Evolutionary conservation across 2,888 invertebrate genomes (phyloP), one percentile per base, ranked within the genome.

Genomic region (Pemphredon lugubris): DNA sequence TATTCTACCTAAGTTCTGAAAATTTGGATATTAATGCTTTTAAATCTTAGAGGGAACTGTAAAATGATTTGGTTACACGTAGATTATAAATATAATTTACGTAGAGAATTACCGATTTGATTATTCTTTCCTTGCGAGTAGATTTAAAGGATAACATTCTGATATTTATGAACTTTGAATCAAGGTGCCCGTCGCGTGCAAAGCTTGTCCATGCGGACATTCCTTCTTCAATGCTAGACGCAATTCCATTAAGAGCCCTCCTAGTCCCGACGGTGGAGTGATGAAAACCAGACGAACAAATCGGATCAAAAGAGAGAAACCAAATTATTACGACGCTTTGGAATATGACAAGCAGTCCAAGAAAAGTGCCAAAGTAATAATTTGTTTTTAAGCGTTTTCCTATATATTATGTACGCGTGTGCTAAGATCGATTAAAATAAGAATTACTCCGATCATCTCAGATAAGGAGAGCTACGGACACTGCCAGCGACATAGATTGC

Each of bases 111-210:
- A n/a, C n/a, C n/a, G n/a, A n/a, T n/a, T n/a, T n/a, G n/a, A n/a
- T n/a, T n/a, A n/a, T n/a, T n/a, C n/a, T n/a, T n/a, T n/a, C n/a
- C n/a, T n/a, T n/a, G n/a, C n/a, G n/a, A n/a, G n/a, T n/a, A n/a
- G n/a, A n/a, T n/a, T n/a, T n/a, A n/a, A n/a, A n/a, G n/a, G n/a
- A n/a, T n/a, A n/a, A n/a, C n/a, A n/a, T n/a, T n/a, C n/a, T n/a
- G n/a, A n/a, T n/a, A n/a, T n/a, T 48, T 51, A 34, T 2, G 18
- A 18, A 61, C 44, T 23, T n/a, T 66, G 20, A 78, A 75, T 85
- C 0, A 87, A 96, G 95, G 95, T 96, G 68, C 95, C 96, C 1
- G 96, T 96, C 20, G 96, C 96, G 0, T 95, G 96, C 23, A 96
- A 96, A 88, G 93, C 95, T 0, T 96, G 96, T 87, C 94, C 94